Evolutionary conservation across 2,797 vertebrate genomes (phyloP), one percentile per base, ranked within the genome.

Genomic region (Clarias platycephalus): DNA sequence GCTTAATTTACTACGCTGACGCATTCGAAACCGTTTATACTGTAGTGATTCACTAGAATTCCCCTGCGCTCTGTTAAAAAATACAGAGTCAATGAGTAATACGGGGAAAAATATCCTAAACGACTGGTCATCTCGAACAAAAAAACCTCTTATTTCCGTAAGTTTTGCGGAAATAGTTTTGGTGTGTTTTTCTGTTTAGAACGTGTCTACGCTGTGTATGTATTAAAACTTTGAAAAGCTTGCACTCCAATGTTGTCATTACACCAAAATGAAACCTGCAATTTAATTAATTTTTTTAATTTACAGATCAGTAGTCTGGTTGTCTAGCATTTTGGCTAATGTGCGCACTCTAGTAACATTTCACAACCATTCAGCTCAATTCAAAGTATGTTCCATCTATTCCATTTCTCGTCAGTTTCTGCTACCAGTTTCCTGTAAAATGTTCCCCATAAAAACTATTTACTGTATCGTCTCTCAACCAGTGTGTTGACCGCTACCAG

Each of bases 41-140:
- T 40, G 22, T 18, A 57, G 31, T 71, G 80, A 82, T 72, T 71
- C 67, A 72, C 4, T 37, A 68, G 80, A 60, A 57, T 57, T 57
- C 67, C 53, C 80, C 24, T 18, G 31, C 9, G 16, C 34, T 40
- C 34, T n/a, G 12, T 40, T 31, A 10, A 9, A 57, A 81, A 60
- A 18, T 22, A 63, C 22, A 66, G 0, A 40, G 31, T 40, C 55
- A 24, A 16, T 72, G 80, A 71, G 34, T 72, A 82, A 71, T 44
- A 12, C 55, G 22, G 53, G 34, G 13, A 31, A 80, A 62, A 49
- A 63, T 63, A 53, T 64, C 2, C 62, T 4, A 26, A 79, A 15
- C 8, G 3, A 4, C 62, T 18, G 60, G 6, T 28, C 40, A 49
- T 4, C 20, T 4, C 6, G 12, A 22, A 5, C 5, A n/a, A 34